Conservation (phyloP, 2,888 invertebrate species). For the Pachydiplax longipennis region DNA sequence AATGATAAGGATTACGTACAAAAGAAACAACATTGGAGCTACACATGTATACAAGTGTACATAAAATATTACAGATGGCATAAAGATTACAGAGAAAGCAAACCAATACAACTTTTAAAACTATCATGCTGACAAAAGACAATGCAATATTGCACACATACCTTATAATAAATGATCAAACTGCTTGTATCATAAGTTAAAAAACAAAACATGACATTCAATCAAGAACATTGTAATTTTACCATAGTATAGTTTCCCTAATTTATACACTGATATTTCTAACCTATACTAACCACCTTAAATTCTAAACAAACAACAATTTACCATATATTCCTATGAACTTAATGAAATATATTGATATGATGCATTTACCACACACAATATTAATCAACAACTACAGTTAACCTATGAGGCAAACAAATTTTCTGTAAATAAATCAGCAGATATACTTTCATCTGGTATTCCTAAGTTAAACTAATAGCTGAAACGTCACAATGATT, state of each 20-base stretch:
- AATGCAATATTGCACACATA: neutral
- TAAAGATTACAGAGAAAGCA: neutral
- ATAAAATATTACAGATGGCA: neutral
- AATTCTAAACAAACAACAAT: neutral
- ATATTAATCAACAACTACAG: neutral
- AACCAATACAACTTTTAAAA: neutral
- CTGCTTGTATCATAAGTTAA: neutral
- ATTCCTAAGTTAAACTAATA: slow-evolving; percentile 3
- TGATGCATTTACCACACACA: neutral
- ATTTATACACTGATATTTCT: neutral
- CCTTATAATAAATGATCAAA: neutral
- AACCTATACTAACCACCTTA: neutral
- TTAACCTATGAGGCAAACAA: neutral
- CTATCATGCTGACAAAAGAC: neutral
- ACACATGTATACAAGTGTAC: neutral
- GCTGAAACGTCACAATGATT: neutral
- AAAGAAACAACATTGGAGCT: no score
- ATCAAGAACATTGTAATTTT: neutral
- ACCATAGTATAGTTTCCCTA: neutral
- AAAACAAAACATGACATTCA: neutral
- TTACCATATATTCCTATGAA: neutral
- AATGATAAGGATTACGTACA: no score
- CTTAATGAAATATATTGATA: neutral
- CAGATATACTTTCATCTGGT: neutral
- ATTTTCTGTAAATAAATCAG: neutral